phyloP scores from a whole-genome alignment of 23 tunicate genomes.

The Halocynthia aurantium region DNA sequence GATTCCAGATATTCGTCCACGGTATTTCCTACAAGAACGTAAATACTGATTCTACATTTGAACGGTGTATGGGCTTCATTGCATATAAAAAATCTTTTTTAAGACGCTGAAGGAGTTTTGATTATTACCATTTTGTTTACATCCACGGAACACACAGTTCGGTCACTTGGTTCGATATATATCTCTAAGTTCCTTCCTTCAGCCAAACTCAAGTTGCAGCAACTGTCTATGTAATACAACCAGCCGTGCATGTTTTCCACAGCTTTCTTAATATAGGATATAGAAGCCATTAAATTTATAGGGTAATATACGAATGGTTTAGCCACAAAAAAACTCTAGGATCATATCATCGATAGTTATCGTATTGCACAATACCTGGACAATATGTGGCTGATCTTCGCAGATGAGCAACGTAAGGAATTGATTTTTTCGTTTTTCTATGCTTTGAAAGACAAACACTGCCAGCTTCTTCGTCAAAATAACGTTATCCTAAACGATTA shows the following conservation, averaged over 20 bases:
- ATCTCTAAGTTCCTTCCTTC: constrained; percentile 71
- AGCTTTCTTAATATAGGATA: constrained; percentile 43
- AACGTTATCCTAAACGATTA: constrained; percentile 28
- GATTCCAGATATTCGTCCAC: constrained; percentile 87
- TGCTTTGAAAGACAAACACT: constrained; percentile 56
- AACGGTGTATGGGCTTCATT: no score
- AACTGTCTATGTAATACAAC: constrained; percentile 68
- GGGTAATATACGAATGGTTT: background rate
- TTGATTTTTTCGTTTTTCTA: constrained; percentile 73
- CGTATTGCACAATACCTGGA: constrained; percentile 33
- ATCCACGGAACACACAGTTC: constrained; percentile 55
- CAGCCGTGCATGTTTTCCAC: constrained; percentile 86
- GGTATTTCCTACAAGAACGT: constrained; percentile 59
- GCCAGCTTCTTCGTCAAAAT: constrained; percentile 58
- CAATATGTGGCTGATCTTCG: constrained; percentile 88
- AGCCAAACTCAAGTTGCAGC: constrained; percentile 53
- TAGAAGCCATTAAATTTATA: background rate
- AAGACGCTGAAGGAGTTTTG: no score
- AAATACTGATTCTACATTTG: no score
- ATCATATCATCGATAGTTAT: background rate
- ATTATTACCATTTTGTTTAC: constrained; percentile 68
- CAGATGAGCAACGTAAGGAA: constrained; percentile 56
- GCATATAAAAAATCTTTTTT: no score
- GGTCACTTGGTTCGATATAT: constrained; percentile 62
- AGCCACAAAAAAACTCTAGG: background rate